Base-by-base conservation (phyloP, 2,113 vertebrate genomes). In the Ursus arctos region DNA sequence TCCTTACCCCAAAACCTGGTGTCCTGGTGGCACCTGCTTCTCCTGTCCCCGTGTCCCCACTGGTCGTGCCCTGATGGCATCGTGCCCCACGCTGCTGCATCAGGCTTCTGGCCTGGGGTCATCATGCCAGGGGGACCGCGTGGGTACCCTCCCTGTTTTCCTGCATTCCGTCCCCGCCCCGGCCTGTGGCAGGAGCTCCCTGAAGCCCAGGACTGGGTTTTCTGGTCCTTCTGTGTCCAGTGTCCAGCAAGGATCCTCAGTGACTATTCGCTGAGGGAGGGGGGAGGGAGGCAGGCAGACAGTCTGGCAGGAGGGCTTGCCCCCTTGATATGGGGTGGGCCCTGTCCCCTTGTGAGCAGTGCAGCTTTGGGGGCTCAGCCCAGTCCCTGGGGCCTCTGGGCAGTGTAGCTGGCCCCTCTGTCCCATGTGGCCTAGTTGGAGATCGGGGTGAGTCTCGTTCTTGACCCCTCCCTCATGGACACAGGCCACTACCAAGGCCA, bases 41-140 rank as follows among this genome's bases (percentile, higher is more conserved):
- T 57, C 59, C 31, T 43, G 4, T 69, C 65, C 57, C 79, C 5
- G 2, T 0, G 0, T 49, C 53, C 6, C 61, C 61, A n/a, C 24
- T 10, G 28, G 4, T 65, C 33, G 13, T n/a, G 33, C n/a, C 33
- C 40, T 11, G 6, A 36, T 22, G 19, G 7, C 10, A 33, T 18
- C 0, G 0, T 8, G 15, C 51, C 74, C 82, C 36, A 21, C 36
- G 36, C 7, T 2, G 21, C 33, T 53, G 28, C 40, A 67, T 36
- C 24, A n/a, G 61, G 9, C 71, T 1, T 80, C 72, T 7, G 40
- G 33, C 61, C 26, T 6, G 1, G 47, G 28, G 77, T 1, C 6
- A 63, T 43, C 26, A n/a, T 43, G 18, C 6, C 76, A 3, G 14
- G 24, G n/a, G 9, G 18, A 14, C 22, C 2, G 12, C 18, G 4